Evolutionary conservation across 2,113 vertebrate genomes (phyloP).

Genomic region (Corynorhinus townsendii): DNA sequence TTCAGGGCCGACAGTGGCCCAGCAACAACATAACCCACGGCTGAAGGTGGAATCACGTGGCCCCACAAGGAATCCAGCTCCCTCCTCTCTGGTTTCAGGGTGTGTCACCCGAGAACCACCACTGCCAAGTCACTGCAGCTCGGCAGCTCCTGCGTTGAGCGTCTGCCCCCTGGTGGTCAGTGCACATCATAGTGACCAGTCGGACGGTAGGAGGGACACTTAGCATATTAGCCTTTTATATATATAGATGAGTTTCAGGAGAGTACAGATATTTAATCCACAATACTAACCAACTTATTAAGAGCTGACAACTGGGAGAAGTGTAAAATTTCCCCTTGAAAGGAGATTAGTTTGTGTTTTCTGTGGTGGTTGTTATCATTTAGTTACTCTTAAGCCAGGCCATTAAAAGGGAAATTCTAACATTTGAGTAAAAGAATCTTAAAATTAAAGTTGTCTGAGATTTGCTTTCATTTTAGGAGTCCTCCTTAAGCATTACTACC

Average conservation of each 20-base stretch:
- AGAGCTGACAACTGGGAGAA: not conserved
- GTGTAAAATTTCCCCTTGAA: not conserved
- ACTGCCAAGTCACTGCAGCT: too few relatives aligned
- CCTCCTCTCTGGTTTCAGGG: too few relatives aligned
- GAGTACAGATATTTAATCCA: not conserved
- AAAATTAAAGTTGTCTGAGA: not conserved
- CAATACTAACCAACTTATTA: not conserved
- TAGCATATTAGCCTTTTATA: too few relatives aligned
- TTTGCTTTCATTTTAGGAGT: not conserved
- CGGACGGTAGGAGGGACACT: too few relatives aligned
- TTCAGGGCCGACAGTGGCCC: too few relatives aligned
- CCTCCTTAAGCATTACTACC: not conserved
- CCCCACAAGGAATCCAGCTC: too few relatives aligned
- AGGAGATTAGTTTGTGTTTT: not conserved
- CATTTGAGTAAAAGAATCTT: not conserved
- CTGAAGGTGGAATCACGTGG: too few relatives aligned
- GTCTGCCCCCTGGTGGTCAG: too few relatives aligned
- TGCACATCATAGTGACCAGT: too few relatives aligned
- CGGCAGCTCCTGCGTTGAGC: too few relatives aligned
- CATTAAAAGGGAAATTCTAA: slow-evolving; percentile 16
- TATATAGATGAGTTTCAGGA: not conserved
- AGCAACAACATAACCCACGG: too few relatives aligned
- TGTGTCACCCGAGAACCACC: too few relatives aligned
- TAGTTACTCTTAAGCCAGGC: not conserved
- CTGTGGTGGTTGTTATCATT: not conserved